A percentile compares a stretch with the other conserved stretches of the same genome.
These are phyloP conservation scores for Drosophila neocordata DNA, from an alignment of 1,140 invertebrate genomes.

Conservation along the genomic window DNA sequence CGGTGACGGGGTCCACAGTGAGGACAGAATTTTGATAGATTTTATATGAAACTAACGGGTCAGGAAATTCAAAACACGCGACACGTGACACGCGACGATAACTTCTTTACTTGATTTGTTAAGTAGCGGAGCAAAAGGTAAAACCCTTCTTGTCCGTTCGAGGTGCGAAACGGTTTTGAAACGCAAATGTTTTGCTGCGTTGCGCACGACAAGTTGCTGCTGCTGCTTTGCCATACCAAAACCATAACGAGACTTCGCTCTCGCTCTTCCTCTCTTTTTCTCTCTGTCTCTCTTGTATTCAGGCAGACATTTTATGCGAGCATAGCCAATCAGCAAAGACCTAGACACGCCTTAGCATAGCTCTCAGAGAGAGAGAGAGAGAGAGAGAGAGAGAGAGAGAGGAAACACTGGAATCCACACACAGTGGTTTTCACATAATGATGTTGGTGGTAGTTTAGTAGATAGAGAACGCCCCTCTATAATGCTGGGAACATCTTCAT, in stretches of 20 bases:
- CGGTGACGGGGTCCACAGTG: conserved; percentile 76
- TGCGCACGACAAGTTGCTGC: conserved; percentile 56
- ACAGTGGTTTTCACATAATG: neutral
- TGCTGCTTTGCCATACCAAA: neutral
- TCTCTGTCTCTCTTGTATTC: conserved; percentile 19
- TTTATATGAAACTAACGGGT: conserved; percentile 2
- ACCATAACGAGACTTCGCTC: conserved; percentile 18
- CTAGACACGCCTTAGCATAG: conserved; percentile 1
- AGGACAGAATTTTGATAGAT: conserved; percentile 79
- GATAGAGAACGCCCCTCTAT: conserved; percentile 37
- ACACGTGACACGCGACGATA: conserved; percentile 16
- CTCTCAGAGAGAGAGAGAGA: neutral
- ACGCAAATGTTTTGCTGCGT: conserved; percentile 20
- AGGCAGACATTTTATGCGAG: conserved; percentile 7
- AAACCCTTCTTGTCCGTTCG: conserved; percentile 76
- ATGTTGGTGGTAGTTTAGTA: conserved; percentile 36
- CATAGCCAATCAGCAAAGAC: neutral
- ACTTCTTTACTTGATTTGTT: neutral
- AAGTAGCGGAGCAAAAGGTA: neutral
- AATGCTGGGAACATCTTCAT: conserved; percentile 45
- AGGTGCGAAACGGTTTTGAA: conserved; percentile 79
- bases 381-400: neutral
- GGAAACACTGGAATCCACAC: no score
- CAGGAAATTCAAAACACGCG: conserved; percentile 12
- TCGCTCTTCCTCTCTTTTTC: conserved; percentile 27